Evolutionary conservation across 2,797 vertebrate genomes (phyloP), one percentile per base, ranked within the genome.

Genomic region (Rhabdophis nuchalis): DNA sequence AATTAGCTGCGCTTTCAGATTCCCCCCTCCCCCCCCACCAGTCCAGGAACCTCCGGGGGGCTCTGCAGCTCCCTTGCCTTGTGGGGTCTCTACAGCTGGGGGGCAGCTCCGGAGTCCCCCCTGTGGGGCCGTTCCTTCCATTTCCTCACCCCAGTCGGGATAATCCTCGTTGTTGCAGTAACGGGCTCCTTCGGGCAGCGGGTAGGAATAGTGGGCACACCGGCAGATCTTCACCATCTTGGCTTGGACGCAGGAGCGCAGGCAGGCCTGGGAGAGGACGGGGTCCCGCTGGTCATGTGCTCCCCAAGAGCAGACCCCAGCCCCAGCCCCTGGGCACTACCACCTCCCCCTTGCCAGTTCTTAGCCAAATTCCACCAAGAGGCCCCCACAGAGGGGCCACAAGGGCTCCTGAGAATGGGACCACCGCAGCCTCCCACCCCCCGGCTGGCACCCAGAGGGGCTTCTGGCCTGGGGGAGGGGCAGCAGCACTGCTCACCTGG

Each of bases 241-340:
- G 5, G 90, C 96, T 68, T 98, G 98, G 96, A 98, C 98, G 72
- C 98, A 98, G 27, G 98, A 98, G 61, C 97, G 97, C n/a, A 98
- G 97, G 87, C 98, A 98, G 13, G 98, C 97, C 98, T 98, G 77
- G 53, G 85, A 54, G 89, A 93, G 60, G 18, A 57, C 41, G 61
- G 16, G 91, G 54, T 60, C 10, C 3, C 10, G 72, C 52, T 95
- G 72, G 46, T 94, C 2, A 0, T 5, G 14, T 18, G 4, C 14
- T 20, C 10, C 58, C 8, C 25, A 11, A 46, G 25, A 46, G 16
- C 7, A n/a, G 36, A 6, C 36, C 32, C 32, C 9, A 12, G 32
- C 18, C 20, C 1, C 36, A 5, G 57, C 36, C 16, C 3, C 32
- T 29, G 58, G n/a, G 23, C 3, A 1, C 32, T 50, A 41, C 41